phyloP scores from a whole-genome alignment of 2,797 vertebrate genomes.

The Hapalemur alaotrensis region DNA sequence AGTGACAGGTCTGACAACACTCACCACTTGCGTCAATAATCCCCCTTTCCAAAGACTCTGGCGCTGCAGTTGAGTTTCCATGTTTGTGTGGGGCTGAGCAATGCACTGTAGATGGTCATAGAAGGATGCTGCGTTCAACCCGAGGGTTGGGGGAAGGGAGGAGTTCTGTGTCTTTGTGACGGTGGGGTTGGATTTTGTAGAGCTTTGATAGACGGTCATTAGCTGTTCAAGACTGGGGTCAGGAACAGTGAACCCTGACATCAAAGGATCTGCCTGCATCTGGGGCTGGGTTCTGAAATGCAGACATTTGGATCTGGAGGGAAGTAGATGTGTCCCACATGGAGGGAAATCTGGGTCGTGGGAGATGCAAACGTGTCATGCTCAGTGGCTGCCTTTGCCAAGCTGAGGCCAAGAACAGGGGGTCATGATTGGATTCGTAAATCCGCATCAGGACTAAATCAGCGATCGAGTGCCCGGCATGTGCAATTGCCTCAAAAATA shows the following conservation, averaged over 20 bases:
- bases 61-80: background rate
- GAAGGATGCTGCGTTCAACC: background rate
- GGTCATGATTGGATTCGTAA: background rate
- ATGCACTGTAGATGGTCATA: too few relatives aligned
- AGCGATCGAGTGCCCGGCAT: accelerated
- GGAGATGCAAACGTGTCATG: background rate
- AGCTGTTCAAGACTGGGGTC: background rate
- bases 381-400: background rate
- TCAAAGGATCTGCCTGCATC: too few relatives aligned
- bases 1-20: background rate
- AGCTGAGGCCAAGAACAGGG: too few relatives aligned
- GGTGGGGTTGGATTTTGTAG: background rate
- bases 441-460: background rate
- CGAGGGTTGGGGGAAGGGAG: too few relatives aligned
- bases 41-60: background rate
- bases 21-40: background rate
- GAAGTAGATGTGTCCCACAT: background rate
- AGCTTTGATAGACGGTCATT: background rate
- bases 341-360: background rate
- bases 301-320: background rate
- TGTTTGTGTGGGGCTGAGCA: background rate
- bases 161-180: background rate
- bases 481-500: background rate
- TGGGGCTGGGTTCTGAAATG: background rate
- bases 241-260: background rate